Evolutionary conservation across 2,113 vertebrate genomes (phyloP), one percentile per base, ranked within the genome.

Genomic region (rat (Rattus norvegicus)): DNA sequence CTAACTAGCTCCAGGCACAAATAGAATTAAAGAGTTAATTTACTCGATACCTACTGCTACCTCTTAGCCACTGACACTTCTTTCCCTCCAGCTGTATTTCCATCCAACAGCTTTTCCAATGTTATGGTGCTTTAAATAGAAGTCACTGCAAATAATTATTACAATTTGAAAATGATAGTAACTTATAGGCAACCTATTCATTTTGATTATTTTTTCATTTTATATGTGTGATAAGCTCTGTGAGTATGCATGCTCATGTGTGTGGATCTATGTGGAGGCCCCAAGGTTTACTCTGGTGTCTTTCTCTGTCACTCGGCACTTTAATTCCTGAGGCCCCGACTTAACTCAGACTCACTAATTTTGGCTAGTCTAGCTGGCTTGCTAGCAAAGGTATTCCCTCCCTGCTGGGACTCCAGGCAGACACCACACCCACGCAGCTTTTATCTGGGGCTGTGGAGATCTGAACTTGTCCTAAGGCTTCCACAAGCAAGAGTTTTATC

Each of bases 101-200:
- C 47, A 54, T 59, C 72, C 61, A 79, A 69, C 2, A 22, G 22
- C 24, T 67, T 93, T 96, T 85, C 83, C 77, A 86, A 94, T 93
- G 56, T 12, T 77, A 33, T 33, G 56, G 47, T 93, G n/a, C 85
- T 94, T 84, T 75, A 80, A 52, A 69, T 7, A 93, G 5, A 95
- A 95, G 20, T 94, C 63, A 77, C 33, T 88, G 86, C 24, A 93
- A 91, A 59, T 36, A 86, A 81, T n/a, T 75, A 85, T 33, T 88
- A 33, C 14, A 54, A 92, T 85, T 65, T 92, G 22, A 96, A 97
- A 97, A 96, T 79, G 12, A 90, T 3, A 69, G 52, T 72, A 90
- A 90, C 22, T 76, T 79, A 72, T 8, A 95, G 14, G 61, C 0
- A 92, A 70, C 69, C 33, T n/a, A 92, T 11, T 92, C 19, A 88